Percentiles rank a stretch among this genome's conserved stretches.
These are phyloP conservation scores for Biston stratarius DNA, from an alignment of 2,888 invertebrate species.

Conservation along the genomic window DNA sequence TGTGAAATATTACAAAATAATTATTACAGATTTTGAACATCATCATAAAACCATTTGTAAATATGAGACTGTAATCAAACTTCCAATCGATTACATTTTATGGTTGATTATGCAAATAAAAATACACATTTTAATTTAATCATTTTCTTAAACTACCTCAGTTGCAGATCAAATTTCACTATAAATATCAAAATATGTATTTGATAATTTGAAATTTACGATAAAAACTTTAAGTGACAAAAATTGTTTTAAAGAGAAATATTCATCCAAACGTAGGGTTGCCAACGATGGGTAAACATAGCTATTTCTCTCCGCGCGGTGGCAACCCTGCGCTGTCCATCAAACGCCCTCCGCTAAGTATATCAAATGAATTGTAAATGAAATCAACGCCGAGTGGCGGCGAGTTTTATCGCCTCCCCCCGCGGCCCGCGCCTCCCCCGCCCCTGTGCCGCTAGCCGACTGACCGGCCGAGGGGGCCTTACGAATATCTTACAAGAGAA, in stretches of 20 bases:
- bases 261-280: neutral
- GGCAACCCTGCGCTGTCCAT: conserved; percentile 69
- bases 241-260: neutral
- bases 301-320: neutral
- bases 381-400: conserved; percentile 78
- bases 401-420: conserved; percentile 63
- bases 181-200: too few species aligned
- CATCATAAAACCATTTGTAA: too few species aligned
- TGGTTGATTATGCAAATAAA: too few species aligned
- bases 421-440: neutral
- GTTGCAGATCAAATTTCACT: too few species aligned
- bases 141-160: too few species aligned
- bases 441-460: conserved; percentile 22
- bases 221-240: neutral
- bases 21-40: too few species aligned
- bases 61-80: too few species aligned
- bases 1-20: too few species aligned
- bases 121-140: too few species aligned
- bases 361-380: conserved; percentile 86
- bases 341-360: conserved; percentile 74
- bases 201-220: too few species aligned
- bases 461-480: conserved; percentile 15
- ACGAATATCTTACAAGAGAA: conserved; percentile 11
- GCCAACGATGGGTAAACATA: neutral
- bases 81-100: too few species aligned